A percentile compares a stretch with the other conserved stretches of the same genome.
These are phyloP conservation scores for Aphaenogaster ashmeadi DNA, from an alignment of 1,140 invertebrate genomes.

Conservation along the genomic window DNA sequence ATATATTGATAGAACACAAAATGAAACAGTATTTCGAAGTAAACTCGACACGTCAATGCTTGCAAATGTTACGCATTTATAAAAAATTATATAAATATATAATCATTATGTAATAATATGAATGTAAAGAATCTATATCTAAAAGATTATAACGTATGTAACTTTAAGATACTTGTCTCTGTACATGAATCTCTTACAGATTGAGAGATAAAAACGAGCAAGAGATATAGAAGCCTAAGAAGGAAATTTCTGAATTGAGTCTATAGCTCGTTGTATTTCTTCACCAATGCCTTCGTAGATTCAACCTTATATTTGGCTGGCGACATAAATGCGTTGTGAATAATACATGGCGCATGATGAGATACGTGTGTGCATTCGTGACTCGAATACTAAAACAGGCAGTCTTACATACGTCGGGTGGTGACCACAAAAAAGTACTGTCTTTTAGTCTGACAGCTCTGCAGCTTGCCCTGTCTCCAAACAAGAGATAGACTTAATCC, in stretches of 20 bases:
- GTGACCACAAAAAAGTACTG: constrained; percentile 56
- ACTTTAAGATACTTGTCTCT: not conserved
- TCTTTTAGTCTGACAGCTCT: constrained; percentile 37
- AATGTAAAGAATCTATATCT: not conserved
- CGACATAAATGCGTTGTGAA: constrained; percentile 62
- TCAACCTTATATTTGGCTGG: constrained; percentile 39
- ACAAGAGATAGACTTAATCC: constrained; percentile 5
- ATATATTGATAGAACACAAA: not conserved
- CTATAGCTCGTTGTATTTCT: not conserved
- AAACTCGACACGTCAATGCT: constrained; percentile 4
- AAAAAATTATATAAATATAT: not conserved
- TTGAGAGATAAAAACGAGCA: not conserved
- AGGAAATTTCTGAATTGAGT: constrained; percentile 40
- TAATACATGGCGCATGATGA: constrained; percentile 61
- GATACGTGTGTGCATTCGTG: constrained; percentile 58
- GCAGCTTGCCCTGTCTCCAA: not conserved
- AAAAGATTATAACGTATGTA: not conserved
- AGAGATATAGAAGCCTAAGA: not conserved
- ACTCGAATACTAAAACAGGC: constrained; percentile 54
- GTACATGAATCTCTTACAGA: not conserved
- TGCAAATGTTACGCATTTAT: not conserved
- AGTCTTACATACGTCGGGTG: constrained; percentile 17
- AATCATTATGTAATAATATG: not conserved
- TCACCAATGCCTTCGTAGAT: not conserved
- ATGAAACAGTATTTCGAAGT: not conserved